Evolutionary conservation across 2,888 invertebrate genomes (phyloP).

Genomic region (Invenusta paracnida): DNA sequence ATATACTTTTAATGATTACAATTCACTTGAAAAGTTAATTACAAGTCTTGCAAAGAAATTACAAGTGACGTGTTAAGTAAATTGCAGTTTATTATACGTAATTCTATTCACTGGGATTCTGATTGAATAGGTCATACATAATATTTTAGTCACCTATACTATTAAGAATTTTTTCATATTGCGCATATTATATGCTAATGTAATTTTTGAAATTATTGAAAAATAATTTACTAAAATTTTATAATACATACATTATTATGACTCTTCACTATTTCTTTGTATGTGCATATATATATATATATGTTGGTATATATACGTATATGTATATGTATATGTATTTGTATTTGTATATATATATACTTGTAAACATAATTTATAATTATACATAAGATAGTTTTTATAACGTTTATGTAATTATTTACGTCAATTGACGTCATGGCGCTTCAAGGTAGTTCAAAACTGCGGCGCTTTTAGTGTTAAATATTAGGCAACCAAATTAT

Average conservation of each 20-base stretch:
- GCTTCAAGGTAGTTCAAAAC: slow-evolving; percentile 26
- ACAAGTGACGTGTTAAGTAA: neutral
- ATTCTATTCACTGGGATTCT: neutral
- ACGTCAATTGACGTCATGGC: slow-evolving; percentile 9
- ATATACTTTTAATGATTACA: neutral
- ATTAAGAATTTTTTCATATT: neutral
- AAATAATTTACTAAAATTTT: neutral
- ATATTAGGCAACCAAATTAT: too few relatives aligned
- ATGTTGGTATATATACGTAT: neutral
- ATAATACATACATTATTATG: neutral
- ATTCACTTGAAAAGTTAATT: slow-evolving; percentile 7
- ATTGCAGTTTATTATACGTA: neutral
- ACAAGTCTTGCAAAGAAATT: neutral
- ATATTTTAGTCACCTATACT: neutral
- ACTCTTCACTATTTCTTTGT: neutral
- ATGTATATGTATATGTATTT: too few relatives aligned
- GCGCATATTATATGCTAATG: neutral
- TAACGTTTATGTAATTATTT: slow-evolving; percentile 13
- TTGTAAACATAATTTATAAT: slow-evolving; percentile 17
- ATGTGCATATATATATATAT: neutral
- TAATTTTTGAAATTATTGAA: neutral
- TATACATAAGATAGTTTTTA: slow-evolving; percentile 1
- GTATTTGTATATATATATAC: too few relatives aligned
- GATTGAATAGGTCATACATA: neutral
- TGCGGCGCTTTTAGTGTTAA: neutral